Evolutionary conservation across 2,113 vertebrate species (phyloP), one percentile per base, ranked within the genome.

Genomic region (Dasypus novemcinctus): DNA sequence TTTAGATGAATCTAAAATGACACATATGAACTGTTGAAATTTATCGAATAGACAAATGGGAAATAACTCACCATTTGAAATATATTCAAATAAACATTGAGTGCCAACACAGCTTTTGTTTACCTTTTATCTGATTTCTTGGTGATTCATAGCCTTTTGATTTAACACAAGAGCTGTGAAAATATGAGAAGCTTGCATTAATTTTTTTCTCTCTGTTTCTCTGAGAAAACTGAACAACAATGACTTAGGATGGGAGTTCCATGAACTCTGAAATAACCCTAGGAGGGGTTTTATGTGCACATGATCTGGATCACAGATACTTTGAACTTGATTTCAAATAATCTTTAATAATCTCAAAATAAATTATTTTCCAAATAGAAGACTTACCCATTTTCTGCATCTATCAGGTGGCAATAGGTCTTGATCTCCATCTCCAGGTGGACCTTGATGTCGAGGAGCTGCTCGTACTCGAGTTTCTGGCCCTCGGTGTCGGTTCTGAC

Each of bases 351-450:
- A 46, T 27, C n/a, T 71, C 66, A 31, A 49, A 41, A 84, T 52
- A 17, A 64, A 49, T 54, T 27, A 7, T 61, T 82, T 85, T 85
- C n/a, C 90, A 14, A 43, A 7, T 14, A 49, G 59, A 79, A 90
- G 29, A 41, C 94, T 78, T 88, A 98, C 97, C 85, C 96, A 68
- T 92, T 87, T 1, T 98, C 97, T 85, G 97, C 97, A 15, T 97
- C 97, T 8, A 98, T 97, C 81, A 98, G 97, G 87, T 1, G 96
- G 86, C 97, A 97, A 61, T 98, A 98, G 61, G 97, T 97, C 69
- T 98, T 97, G 0, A 98, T 98, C 43, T 98, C 98, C 54, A 97
- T 97, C 64, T 98, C 98, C 17, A 98, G 96, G 46, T 96, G 92
- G 41, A 93, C 95, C 82, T 98, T 98, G 93, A 97, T 82, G 13